Evolutionary conservation across 2,113 vertebrate species (phyloP), one percentile per base, ranked within the genome.

Genomic region (Pollachius pollachius): DNA sequence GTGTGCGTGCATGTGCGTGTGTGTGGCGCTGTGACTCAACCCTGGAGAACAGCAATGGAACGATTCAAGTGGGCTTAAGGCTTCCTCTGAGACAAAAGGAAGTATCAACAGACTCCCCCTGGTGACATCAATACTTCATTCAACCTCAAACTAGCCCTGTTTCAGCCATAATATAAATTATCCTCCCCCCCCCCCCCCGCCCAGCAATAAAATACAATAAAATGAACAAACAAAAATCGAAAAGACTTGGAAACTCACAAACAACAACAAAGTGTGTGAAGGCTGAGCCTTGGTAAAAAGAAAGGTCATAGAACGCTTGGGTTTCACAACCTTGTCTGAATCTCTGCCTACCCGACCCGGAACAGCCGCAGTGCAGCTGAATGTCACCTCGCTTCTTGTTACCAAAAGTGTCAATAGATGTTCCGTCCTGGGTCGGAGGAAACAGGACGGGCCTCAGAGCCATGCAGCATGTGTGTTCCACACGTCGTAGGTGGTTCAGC

Each of bases 21-120:
- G 60, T 30, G 62, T 17, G 15, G 12, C 19, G 25, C 18, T 60
- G 64, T 88, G 85, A 89, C 61, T 87, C 84, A 84, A 52, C 16
- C 41, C 74, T 80, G 76, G 80, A 86, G 67, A 79, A 76, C 71
- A 76, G 48, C 0, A 1, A 81, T 89, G 90, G 89, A 90, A 91
- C 86, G 69, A 64, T 85, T 85, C 73, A 68, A 64, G 89, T 87
- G 87, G 87, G 85, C 81, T 66, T 25, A 71, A 71, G 81, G 85
- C 87, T 84, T 69, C 72, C 80, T 82, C 84, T 87, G 62, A 86
- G 87, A 81, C 84, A 25, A 56, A 13, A 69, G 30, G 57, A 34
- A 78, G 76, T 68, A 83, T 78, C 82, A 87, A 88, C 77, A 90
- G 84, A 91, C 84, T 88, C 87, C 78, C 66, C 81, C 73, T 78